phyloP scores from a whole-genome alignment of 1,140 invertebrate genomes.

The Megathymus violae region DNA sequence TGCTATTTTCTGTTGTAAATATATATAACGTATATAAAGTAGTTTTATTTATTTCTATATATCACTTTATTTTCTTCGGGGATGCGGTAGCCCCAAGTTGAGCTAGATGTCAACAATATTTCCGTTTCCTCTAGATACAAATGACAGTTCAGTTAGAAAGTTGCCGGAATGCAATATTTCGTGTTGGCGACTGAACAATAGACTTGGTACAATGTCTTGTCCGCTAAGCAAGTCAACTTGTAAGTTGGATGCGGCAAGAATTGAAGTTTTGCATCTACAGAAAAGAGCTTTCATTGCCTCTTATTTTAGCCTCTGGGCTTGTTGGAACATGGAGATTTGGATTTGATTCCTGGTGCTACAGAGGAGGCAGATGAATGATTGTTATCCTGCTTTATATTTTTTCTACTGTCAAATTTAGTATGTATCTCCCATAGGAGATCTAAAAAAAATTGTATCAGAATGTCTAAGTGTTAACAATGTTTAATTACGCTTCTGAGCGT shows the following conservation, averaged over 20 bases:
- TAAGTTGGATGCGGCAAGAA: neutral
- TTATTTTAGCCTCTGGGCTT: no score
- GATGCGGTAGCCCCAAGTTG: neutral
- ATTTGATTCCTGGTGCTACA: no score
- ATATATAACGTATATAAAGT: no score
- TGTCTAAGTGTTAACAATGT: no score
- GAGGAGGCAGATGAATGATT: no score
- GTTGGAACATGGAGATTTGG: no score
- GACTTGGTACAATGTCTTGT: neutral
- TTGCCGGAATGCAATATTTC: constrained; percentile 10
- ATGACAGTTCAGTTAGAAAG: constrained; percentile 20
- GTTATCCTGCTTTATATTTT: no score
- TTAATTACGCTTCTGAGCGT: no score
- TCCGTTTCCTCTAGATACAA: constrained; percentile 10
- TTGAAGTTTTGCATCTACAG: neutral
- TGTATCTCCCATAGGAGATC: no score
- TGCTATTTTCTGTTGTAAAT: no score
- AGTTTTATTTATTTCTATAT: neutral
- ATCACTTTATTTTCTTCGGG: constrained; percentile 12
- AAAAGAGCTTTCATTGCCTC: neutral
- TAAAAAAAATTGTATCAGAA: no score
- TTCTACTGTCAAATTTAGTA: no score
- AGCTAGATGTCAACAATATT: constrained; percentile 4
- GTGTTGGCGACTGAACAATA: neutral
- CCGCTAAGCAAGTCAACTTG: neutral